phyloP scores from a whole-genome alignment of 2,797 vertebrate genomes.

The Mareca penelope region DNA sequence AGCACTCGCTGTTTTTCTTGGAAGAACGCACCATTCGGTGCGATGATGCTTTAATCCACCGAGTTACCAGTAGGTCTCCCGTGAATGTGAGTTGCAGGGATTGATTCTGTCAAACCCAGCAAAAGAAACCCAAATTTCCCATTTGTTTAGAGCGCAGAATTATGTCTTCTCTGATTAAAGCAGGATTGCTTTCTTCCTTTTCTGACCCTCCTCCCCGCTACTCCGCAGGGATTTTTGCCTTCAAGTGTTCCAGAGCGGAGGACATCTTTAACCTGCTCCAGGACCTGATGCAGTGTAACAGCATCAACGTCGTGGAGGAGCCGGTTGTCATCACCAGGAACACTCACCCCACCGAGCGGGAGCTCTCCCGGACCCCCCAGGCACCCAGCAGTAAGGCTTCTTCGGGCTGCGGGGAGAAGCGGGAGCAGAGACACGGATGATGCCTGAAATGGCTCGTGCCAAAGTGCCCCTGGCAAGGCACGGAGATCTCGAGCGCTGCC shows the following conservation, averaged over 20 bases:
- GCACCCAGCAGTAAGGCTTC: conserved; percentile 85
- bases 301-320: conserved; percentile 96
- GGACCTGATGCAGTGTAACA: conserved; percentile 99
- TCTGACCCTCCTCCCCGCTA: background rate
- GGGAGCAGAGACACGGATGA: accelerated
- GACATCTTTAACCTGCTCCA: conserved; percentile 98
- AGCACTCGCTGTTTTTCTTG: background rate
- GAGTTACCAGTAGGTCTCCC: background rate
- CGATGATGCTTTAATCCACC: background rate
- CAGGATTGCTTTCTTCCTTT: background rate
- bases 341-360: conserved; percentile 87
- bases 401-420: background rate
- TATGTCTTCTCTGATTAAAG: accelerated
- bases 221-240: conserved; percentile 94
- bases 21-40: background rate
- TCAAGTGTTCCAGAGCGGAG: conserved; percentile 96
- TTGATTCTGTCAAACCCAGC: background rate
- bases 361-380: conserved; percentile 87
- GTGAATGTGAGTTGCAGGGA: background rate
- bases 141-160: accelerated
- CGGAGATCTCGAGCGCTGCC: background rate
- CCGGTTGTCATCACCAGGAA: conserved; percentile 90
- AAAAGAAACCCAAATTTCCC: background rate
- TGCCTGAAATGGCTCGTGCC: accelerated
- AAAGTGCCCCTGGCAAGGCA: background rate